Percentiles rank a stretch among this genome's conserved stretches.
These are phyloP conservation scores for Channa maculata DNA, from an alignment of 2,113 vertebrate genomes.

Conservation along the genomic window DNA sequence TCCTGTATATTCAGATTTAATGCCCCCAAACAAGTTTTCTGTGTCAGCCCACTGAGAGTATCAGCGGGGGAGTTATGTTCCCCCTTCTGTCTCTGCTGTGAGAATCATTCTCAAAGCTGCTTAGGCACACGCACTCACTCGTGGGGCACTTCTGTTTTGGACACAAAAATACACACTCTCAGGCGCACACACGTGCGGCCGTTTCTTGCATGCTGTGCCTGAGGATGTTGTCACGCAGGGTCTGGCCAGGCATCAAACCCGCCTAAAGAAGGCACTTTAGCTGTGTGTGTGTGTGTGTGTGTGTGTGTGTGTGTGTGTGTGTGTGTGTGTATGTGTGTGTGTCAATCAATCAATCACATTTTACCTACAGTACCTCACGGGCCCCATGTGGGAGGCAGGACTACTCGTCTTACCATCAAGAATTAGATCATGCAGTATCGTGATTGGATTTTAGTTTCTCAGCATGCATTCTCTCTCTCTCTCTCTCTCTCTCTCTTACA, in stretches of 20 bases:
- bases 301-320: conserved; percentile 13
- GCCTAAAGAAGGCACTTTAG: conserved; percentile 1
- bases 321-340: conserved; percentile 2
- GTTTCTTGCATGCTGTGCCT: conserved; percentile 24
- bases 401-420: conserved; percentile 43
- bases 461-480: no score
- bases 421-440: conserved; percentile 63
- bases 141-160: conserved; percentile 34
- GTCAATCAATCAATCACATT: conserved; percentile 42
- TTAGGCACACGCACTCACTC: conserved; percentile 47
- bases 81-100: conserved; percentile 65
- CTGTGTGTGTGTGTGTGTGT: not conserved
- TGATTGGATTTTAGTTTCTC: conserved; percentile 54
- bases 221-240: conserved; percentile 9
- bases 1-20: conserved; percentile 76
- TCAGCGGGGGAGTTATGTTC: conserved; percentile 71
- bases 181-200: not conserved
- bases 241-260: conserved; percentile 4
- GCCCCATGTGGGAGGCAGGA: conserved; percentile 17
- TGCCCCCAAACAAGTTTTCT: conserved; percentile 77
- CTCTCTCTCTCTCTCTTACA: no score
- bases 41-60: conserved; percentile 75
- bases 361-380: conserved; percentile 12
- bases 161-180: conserved; percentile 28
- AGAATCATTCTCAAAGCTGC: conserved; percentile 63